Conservation (phyloP, 2,797 vertebrate genomes). For the Nyctalus aviator region DNA sequence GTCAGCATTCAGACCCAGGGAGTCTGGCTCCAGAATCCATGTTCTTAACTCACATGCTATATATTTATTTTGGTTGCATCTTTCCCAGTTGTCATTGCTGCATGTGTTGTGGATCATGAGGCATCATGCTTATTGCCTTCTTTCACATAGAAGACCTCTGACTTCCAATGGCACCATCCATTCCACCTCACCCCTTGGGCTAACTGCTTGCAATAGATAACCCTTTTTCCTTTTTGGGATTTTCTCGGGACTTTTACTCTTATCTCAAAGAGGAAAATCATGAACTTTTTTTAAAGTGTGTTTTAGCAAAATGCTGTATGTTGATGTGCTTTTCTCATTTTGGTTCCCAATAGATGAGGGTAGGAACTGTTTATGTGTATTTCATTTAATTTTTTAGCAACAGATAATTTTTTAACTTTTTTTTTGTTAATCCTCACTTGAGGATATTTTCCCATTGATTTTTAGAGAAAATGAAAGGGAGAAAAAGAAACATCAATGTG, state of each 20-base stretch:
- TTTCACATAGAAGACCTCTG: not conserved
- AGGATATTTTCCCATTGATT: too few relatives aligned
- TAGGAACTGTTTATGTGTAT: not conserved
- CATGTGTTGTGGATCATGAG: not conserved
- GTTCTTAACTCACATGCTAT: not conserved
- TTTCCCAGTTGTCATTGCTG: not conserved
- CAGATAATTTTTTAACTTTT: not conserved
- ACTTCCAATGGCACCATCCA: not conserved
- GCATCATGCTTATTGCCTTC: not conserved
- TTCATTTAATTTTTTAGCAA: slow-evolving; percentile 36
- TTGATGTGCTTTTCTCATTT: not conserved
- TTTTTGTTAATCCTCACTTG: too few relatives aligned
- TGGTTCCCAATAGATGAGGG: not conserved
- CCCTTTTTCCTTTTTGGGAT: not conserved
- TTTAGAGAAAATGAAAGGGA: too few relatives aligned
- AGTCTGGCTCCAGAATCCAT: not conserved
- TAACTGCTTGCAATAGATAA: not conserved
- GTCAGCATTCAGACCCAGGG: not conserved
- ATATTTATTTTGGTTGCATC: not conserved
- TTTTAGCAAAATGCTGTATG: not conserved
- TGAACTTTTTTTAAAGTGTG: not conserved
- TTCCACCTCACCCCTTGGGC: not conserved
- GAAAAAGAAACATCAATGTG: too few relatives aligned
- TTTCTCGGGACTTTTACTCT: slow-evolving; percentile 7
- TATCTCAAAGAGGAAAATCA: slow-evolving; percentile 27